phyloP scores from a whole-genome alignment of 1,140 invertebrate genomes.

The Drosophila kepulauana region DNA sequence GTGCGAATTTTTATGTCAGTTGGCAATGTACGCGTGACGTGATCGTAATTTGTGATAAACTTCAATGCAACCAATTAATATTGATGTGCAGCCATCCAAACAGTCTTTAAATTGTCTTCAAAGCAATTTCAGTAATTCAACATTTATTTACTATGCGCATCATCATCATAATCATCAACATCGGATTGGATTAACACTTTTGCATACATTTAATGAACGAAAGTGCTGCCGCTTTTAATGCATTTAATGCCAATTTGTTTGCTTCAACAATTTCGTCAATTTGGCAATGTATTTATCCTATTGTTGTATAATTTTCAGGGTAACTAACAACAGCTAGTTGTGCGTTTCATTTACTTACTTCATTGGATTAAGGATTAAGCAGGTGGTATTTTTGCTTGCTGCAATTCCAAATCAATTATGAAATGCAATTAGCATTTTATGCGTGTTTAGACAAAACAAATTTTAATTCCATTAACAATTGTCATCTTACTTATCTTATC shows the following conservation, averaged over 20 bases:
- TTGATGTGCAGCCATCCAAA: slow-evolving; percentile 32
- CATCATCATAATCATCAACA: background rate
- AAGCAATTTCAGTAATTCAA: background rate
- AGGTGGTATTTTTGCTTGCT: no score
- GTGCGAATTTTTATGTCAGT: slow-evolving; percentile 37
- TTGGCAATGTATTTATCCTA: background rate
- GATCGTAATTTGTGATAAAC: slow-evolving; percentile 48
- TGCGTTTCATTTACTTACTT: background rate
- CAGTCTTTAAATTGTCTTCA: slow-evolving; percentile 12
- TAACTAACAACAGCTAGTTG: background rate
- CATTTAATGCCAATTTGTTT: background rate
- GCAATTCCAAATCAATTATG: background rate
- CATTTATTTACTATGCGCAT: background rate
- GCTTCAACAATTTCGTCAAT: background rate
- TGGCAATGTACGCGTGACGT: slow-evolving; percentile 40
- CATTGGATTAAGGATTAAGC: background rate
- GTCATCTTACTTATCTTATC: no score
- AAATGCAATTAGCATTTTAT: background rate
- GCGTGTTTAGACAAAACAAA: no score
- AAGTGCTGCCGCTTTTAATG: no score
- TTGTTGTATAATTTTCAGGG: background rate
- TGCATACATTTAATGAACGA: no score
- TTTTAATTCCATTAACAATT: no score
- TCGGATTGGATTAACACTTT: background rate
- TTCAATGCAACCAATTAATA: slow-evolving; percentile 49